Percentiles rank a stretch among this genome's conserved stretches.
phyloP scores from a whole-genome alignment of 2,113 vertebrate genomes.

The Raja brachyura region DNA sequence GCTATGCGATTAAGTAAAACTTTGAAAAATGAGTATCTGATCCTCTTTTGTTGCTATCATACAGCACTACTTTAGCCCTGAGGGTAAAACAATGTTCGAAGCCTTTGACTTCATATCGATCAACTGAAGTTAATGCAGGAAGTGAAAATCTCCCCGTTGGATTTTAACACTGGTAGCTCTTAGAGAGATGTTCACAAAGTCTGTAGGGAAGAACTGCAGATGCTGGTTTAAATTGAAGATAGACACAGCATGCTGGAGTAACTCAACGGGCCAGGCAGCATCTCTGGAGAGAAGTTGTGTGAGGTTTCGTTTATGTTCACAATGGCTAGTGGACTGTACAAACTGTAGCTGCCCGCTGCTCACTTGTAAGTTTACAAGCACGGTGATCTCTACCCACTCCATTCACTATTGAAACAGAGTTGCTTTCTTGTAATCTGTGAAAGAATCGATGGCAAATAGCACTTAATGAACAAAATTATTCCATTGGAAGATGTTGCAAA shows the following conservation, averaged over 20 bases:
- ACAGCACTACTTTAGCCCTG: background rate
- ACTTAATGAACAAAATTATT: background rate
- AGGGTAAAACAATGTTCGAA: background rate
- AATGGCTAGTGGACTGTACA: background rate
- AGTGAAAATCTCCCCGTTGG: background rate
- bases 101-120: background rate
- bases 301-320: background rate
- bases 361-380: background rate
- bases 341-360: background rate
- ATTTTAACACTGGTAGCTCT: constrained; percentile 6
- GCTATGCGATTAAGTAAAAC: background rate
- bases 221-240: too few relatives aligned
- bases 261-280: too few relatives aligned
- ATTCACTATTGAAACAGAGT: background rate
- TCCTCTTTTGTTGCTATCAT: background rate
- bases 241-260: too few relatives aligned
- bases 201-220: background rate
- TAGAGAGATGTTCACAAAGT: background rate
- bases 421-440: background rate
- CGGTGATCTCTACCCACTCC: background rate
- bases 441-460: background rate
- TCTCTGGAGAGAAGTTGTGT: too few relatives aligned
- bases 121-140: background rate
- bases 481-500: background rate
- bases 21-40: background rate